phyloP scores from a whole-genome alignment of 2,888 invertebrate species.

The Drosophila koepferae region DNA sequence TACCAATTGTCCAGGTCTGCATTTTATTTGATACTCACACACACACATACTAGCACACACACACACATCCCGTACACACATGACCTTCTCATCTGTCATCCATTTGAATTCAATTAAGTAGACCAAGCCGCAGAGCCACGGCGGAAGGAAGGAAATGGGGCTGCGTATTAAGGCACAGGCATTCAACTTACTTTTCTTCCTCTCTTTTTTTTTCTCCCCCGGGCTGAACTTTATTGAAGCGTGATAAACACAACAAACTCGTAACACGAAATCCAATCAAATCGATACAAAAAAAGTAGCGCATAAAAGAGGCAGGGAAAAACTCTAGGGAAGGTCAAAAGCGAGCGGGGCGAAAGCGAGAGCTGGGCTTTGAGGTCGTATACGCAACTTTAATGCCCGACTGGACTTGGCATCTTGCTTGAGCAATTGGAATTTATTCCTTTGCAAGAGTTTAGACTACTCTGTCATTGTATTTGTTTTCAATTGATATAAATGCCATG shows the following conservation, averaged over 20 bases:
- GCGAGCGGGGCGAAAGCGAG: background rate
- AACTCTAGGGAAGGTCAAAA: background rate
- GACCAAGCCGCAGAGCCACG: conserved; percentile 18
- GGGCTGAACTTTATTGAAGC: conserved; percentile 60
- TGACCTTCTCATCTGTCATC: conserved; percentile 26
- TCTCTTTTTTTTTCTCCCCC: background rate
- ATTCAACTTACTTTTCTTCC: conserved; percentile 11
- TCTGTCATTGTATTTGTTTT: background rate
- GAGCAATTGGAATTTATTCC: conserved; percentile 60
- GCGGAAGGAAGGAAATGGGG: conserved; percentile 22
- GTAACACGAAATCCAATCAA: conserved; percentile 75
- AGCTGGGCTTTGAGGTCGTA: conserved; percentile 35
- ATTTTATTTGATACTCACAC: conserved; percentile 40
- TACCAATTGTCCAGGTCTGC: conserved; percentile 39
- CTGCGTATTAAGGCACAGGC: conserved; percentile 31
- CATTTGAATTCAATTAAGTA: conserved; percentile 70
- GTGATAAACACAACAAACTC: conserved; percentile 66
- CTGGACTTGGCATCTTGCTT: conserved; percentile 16
- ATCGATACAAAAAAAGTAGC: conserved; percentile 69
- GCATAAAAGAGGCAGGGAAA: conserved; percentile 3
- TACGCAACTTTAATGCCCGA: conserved; percentile 41
- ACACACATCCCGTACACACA: conserved; percentile 2
- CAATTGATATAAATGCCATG: conserved; percentile 13
- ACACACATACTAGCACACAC: conserved; percentile 3
- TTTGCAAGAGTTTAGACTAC: conserved; percentile 8